phyloP scores from a whole-genome alignment of 2,888 invertebrate genomes.

The Trisateles emortualis region DNA sequence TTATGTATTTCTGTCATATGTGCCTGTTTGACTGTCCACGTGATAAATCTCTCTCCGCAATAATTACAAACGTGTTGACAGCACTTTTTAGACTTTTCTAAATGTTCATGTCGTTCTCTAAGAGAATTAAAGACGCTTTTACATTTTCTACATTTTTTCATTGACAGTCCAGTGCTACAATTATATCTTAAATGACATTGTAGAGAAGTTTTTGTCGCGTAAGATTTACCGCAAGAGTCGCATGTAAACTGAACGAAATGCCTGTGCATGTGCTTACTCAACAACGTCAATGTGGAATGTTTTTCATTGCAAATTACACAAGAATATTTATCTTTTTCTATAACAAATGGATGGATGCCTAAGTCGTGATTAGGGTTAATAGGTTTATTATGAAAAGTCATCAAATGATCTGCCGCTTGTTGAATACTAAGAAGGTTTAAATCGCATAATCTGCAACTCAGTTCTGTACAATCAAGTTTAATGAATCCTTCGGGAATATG shows the following conservation, averaged over 20 bases:
- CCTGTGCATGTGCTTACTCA: constrained; percentile 51
- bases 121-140: constrained; percentile 26
- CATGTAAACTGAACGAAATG: constrained; percentile 62
- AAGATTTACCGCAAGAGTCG: constrained; percentile 59
- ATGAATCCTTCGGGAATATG: constrained; percentile 47
- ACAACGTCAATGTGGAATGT: constrained; percentile 43
- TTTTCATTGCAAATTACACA: constrained; percentile 53
- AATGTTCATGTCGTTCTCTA: constrained; percentile 35
- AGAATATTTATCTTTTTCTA: constrained; percentile 46
- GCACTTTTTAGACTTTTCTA: constrained; percentile 35
- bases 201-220: constrained; percentile 49
- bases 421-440: constrained; percentile 27
- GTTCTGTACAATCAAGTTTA: constrained; percentile 52
- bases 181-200: constrained; percentile 48
- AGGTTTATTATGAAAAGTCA: constrained; percentile 38
- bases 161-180: constrained; percentile 31
- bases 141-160: constrained; percentile 38
- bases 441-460: constrained; percentile 51
- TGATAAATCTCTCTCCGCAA: constrained; percentile 45
- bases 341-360: constrained; percentile 53
- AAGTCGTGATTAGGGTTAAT: constrained; percentile 42
- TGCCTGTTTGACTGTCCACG: constrained; percentile 51
- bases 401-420: constrained; percentile 47
- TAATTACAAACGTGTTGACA: constrained; percentile 46
- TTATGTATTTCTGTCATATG: constrained; percentile 44